These are phyloP conservation scores for Amphimallon solstitiale DNA, from an alignment of 2,888 invertebrate species.

Conservation along the genomic window DNA sequence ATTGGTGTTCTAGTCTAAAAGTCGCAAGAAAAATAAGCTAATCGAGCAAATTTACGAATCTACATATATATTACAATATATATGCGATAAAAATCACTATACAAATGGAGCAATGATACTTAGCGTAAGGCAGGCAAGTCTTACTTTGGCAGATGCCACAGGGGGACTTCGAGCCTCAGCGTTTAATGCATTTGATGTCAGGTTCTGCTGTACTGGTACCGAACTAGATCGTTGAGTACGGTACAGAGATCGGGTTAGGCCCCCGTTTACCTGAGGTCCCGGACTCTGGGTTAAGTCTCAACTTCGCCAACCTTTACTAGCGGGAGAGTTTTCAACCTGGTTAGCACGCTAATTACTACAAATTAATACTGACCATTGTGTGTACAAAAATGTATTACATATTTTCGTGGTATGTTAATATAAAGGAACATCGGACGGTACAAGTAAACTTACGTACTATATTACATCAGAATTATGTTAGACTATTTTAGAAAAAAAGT, in stretches of 20 bases:
- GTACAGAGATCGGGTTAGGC: conserved; percentile 66
- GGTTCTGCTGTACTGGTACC: conserved; percentile 66
- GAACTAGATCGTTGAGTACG: conserved; percentile 73
- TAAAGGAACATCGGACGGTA: conserved; percentile 1
- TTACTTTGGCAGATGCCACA: conserved; percentile 61
- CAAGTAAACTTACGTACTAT: conserved; percentile 41
- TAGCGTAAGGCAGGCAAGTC: conserved; percentile 48
- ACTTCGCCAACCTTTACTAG: conserved; percentile 66
- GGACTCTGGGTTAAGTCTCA: conserved; percentile 63
- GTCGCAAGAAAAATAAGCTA: neutral
- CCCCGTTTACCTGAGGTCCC: conserved; percentile 56
- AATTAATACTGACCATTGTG: conserved; percentile 30
- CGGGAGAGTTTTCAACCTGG: conserved; percentile 59
- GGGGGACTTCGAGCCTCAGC: conserved; percentile 52
- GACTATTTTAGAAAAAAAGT: conserved; percentile 9
- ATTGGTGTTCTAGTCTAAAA: neutral
- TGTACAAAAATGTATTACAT: neutral
- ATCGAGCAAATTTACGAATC: neutral
- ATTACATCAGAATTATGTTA: conserved; percentile 34
- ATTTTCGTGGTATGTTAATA: neutral
- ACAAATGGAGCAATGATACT: conserved; percentile 3
- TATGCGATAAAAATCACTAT: conserved; percentile 42
- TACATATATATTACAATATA: conserved; percentile 25
- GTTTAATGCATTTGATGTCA: conserved; percentile 46
- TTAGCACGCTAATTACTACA: conserved; percentile 49